These are phyloP conservation scores for Synanthedon andrenaeformis DNA, from an alignment of 2,888 invertebrate genomes.

Conservation along the genomic window DNA sequence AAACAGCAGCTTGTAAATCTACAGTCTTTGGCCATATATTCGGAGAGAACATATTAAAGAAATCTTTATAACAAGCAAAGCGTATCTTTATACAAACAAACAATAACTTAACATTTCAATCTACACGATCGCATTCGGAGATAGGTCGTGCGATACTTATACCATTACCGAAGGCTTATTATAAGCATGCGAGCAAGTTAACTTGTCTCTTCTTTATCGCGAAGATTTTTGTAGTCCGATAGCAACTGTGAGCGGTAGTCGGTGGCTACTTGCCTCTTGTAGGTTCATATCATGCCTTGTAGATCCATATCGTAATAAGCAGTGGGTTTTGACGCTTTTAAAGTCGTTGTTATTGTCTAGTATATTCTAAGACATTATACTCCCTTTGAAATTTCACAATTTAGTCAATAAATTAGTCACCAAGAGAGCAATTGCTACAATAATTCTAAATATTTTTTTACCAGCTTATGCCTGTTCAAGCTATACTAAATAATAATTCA, in stretches of 20 bases:
- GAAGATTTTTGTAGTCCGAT: conserved; percentile 57
- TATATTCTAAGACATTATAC: neutral
- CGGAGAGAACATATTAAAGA: no score
- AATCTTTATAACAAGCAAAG: neutral
- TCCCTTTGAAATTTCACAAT: no score
- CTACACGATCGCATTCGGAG: conserved; percentile 53
- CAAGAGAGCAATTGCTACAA: no score
- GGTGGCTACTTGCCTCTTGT: conserved; percentile 16
- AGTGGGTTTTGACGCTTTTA: conserved; percentile 30
- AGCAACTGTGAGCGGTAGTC: conserved; percentile 31
- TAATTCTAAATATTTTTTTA: no score
- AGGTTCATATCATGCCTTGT: conserved; percentile 22
- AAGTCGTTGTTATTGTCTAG: conserved; percentile 27
- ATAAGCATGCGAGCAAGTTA: conserved; percentile 54
- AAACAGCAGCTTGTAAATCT: no score
- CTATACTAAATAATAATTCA: no score
- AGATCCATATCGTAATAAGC: conserved; percentile 33
- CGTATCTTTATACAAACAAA: conserved; percentile 14
- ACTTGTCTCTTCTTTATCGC: conserved; percentile 61
- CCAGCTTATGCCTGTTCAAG: no score
- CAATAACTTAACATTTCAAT: conserved; percentile 59
- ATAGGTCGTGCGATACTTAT: conserved; percentile 54
- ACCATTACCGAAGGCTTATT: conserved; percentile 53
- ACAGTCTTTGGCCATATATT: no score
- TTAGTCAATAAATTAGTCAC: no score